These are phyloP conservation scores for Circaetus gallicus DNA, from an alignment of 2,113 vertebrate species.

Conservation along the genomic window DNA sequence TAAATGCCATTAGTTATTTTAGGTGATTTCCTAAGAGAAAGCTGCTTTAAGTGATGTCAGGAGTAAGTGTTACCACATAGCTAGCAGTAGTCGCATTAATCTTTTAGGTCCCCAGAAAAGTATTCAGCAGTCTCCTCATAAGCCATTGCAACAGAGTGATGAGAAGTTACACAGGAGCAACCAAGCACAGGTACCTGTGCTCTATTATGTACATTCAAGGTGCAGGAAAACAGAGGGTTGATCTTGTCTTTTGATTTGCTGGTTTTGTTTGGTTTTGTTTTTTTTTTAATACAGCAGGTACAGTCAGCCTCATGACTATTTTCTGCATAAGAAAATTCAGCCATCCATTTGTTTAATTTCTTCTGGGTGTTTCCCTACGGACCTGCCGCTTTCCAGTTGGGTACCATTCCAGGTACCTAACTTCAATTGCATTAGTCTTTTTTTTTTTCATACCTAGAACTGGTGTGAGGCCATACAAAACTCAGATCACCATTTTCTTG, in stretches of 20 bases:
- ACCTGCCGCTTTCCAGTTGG: background rate
- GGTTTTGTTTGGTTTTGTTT: background rate
- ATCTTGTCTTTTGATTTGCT: background rate
- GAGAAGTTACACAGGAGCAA: background rate
- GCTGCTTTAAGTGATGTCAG: background rate
- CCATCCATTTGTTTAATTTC: background rate
- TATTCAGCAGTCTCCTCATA: background rate
- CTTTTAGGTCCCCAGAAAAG: background rate
- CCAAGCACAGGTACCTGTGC: background rate
- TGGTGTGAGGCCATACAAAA: background rate
- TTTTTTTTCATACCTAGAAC: background rate
- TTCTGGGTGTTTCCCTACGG: background rate
- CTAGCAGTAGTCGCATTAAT: background rate
- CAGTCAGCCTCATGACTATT: background rate
- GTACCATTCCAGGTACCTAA: background rate
- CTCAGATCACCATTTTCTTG: background rate
- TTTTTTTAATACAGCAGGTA: background rate
- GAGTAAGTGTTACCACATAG: background rate
- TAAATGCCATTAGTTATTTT: background rate
- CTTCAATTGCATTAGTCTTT: background rate
- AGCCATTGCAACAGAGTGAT: background rate
- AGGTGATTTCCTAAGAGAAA: background rate
- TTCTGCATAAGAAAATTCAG: background rate
- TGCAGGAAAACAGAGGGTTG: background rate
- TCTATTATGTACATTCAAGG: background rate